A percentile compares a stretch with the other conserved stretches of the same genome.
Conservation (phyloP, 2,888 invertebrate genomes). For the Leuctra nigra region DNA sequence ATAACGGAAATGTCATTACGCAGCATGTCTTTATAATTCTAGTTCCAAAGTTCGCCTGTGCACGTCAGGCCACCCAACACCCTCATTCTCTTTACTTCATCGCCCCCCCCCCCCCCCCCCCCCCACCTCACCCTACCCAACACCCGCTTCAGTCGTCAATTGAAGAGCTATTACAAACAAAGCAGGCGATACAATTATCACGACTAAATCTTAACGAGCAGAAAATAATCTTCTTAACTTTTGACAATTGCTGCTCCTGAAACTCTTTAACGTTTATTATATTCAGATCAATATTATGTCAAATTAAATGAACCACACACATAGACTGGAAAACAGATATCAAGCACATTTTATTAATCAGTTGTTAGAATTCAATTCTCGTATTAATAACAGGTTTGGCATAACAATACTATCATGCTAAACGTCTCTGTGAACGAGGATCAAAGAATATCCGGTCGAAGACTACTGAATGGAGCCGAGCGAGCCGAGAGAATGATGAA, state of each 20-base stretch:
- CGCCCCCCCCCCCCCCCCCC: not conserved
- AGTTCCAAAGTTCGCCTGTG: not conserved
- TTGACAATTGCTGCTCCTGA: not conserved
- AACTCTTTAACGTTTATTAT: constrained; percentile 2
- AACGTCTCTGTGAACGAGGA: too few species aligned
- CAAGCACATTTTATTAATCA: too few species aligned
- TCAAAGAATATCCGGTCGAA: too few species aligned
- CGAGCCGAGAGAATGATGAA: too few species aligned
- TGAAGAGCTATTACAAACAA: constrained; percentile 8
- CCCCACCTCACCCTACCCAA: too few species aligned
- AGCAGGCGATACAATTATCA: constrained; percentile 1
- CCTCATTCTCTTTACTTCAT: not conserved
- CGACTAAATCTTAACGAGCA: constrained; percentile 6
- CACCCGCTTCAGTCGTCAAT: too few species aligned
- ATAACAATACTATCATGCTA: constrained; percentile 6
- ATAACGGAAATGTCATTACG: not conserved
- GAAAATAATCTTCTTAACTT: constrained; percentile 12
- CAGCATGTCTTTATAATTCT: constrained; percentile 4
- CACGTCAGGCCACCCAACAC: not conserved
- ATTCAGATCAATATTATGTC: not conserved
- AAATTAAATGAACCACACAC: not conserved
- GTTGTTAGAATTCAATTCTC: constrained; percentile 6
- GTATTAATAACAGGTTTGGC: constrained; percentile 16
- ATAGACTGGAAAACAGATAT: too few species aligned
- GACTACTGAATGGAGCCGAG: too few species aligned